Conservation (phyloP, 2,888 invertebrate species). For the Nycteola revayana region DNA sequence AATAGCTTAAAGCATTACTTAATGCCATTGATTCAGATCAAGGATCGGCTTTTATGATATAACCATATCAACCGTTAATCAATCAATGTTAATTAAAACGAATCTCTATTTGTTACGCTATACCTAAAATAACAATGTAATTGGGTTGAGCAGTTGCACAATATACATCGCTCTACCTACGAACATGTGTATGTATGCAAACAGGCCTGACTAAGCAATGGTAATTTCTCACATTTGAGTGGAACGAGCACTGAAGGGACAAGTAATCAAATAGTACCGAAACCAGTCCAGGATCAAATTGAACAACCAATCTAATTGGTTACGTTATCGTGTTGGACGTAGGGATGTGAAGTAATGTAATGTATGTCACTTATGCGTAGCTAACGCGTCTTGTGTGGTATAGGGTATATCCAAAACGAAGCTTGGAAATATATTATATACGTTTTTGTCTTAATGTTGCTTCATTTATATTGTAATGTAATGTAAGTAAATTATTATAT, state of each 20-base stretch:
- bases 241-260: slow-evolving; percentile 7
- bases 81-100: slow-evolving; percentile 9
- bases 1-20: no score
- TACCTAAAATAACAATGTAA: slow-evolving; percentile 11
- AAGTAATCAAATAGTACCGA: slow-evolving; percentile 40
- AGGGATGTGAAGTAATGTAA: slow-evolving; percentile 46
- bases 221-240: slow-evolving; percentile 35
- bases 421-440: no score
- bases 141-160: slow-evolving; percentile 29
- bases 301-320: slow-evolving; percentile 40
- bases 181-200: slow-evolving; percentile 1
- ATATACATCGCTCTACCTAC: slow-evolving; percentile 13
- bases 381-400: no score
- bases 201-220: slow-evolving; percentile 17
- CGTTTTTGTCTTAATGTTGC: no score
- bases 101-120: not conserved
- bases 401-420: no score
- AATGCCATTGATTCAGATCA: no score
- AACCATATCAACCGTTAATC: no score
- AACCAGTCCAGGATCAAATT: slow-evolving; percentile 43
- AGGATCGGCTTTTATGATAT: no score
- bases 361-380: slow-evolving; percentile 1
- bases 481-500: no score
- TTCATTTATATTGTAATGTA: no score
- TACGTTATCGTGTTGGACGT: slow-evolving; percentile 39